These are phyloP conservation scores for Sphenopsis melanotis DNA, from an alignment of 2,797 vertebrate species.

Conservation along the genomic window DNA sequence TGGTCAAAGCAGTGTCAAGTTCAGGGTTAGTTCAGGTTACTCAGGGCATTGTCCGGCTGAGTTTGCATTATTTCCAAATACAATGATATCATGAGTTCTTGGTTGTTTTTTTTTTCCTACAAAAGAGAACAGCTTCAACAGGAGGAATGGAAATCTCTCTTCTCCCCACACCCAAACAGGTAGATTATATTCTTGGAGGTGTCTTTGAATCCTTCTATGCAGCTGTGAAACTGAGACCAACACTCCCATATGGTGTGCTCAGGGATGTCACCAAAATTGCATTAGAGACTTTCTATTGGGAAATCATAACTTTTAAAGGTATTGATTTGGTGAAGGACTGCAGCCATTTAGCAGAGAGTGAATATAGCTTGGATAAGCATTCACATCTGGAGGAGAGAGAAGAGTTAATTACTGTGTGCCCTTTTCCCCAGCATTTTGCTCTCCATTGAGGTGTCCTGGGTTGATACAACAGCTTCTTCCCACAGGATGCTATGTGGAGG, in stretches of 20 bases:
- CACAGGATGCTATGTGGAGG: fast-evolving
- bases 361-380: neutral
- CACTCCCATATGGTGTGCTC: neutral
- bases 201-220: neutral
- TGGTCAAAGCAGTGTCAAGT: neutral
- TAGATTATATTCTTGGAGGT: neutral
- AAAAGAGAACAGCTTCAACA: neutral
- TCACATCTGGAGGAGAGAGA: neutral
- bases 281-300: neutral
- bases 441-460: neutral
- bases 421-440: neutral
- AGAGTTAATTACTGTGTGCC: neutral
- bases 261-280: neutral
- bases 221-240: neutral
- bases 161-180: fast-evolving
- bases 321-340: neutral
- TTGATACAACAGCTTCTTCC: fast-evolving
- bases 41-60: neutral
- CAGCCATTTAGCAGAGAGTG: neutral
- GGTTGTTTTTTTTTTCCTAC: fast-evolving
- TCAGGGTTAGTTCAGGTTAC: neutral
- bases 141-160: neutral
- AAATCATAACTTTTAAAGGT: neutral
- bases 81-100: fast-evolving
- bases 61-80: neutral